Conservation (phyloP, 2,888 invertebrate genomes). For the Keiferia lycopersicella region DNA sequence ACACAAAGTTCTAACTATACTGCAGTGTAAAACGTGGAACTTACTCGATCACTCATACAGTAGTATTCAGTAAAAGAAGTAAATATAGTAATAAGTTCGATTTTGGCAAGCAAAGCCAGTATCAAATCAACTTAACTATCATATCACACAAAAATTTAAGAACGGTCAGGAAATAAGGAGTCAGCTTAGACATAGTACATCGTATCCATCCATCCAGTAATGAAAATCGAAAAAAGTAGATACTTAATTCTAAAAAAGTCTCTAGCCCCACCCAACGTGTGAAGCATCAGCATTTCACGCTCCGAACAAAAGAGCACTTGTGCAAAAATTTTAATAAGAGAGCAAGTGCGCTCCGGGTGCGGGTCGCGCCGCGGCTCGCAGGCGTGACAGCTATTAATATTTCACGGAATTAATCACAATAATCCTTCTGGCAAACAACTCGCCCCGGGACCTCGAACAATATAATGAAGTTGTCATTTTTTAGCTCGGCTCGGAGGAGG, state of each 20-base stretch:
- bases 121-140: too few species aligned
- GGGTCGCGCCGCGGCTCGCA: constrained; percentile 40
- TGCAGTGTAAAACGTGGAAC: background rate
- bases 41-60: background rate
- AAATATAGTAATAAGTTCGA: background rate
- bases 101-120: background rate
- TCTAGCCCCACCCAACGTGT: too few species aligned
- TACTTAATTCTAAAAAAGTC: too few species aligned
- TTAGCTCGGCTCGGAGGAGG: constrained; percentile 73
- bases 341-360: constrained; percentile 60
- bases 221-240: too few species aligned
- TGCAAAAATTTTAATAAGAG: constrained; percentile 64
- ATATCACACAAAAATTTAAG: too few species aligned
- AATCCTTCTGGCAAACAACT: constrained; percentile 80
- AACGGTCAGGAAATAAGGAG: too few species aligned
- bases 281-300: background rate
- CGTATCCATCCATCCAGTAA: too few species aligned
- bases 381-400: constrained; percentile 79
- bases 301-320: constrained; percentile 63
- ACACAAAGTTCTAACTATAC: constrained; percentile 59
- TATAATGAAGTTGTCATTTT: constrained; percentile 82
- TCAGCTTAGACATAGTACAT: too few species aligned
- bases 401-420: constrained; percentile 81
- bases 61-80: too few species aligned
- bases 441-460: constrained; percentile 76